Base-by-base conservation (phyloP, 2,888 invertebrate genomes). In the Elysia crispata region DNA sequence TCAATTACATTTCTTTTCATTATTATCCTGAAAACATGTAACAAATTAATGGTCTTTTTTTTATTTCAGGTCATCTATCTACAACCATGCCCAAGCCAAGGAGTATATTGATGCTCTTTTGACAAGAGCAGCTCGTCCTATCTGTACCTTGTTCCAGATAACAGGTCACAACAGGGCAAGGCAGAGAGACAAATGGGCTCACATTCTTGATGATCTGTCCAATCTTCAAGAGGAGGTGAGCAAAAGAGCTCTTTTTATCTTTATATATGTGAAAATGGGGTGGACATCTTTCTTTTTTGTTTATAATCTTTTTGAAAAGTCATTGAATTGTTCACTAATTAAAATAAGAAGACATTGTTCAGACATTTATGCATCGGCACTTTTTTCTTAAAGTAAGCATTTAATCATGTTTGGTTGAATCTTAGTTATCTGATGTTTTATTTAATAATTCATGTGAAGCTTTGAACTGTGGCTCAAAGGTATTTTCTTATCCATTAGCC, bases 81-180 rank as follows among this genome's bases (percentile, higher is more conserved):
- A 94, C 41, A 94, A 94, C 84, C 95, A 95, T 91, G 94, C 95
- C 73, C 95, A 96, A 94, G 96, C 96, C 0, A 96, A 96, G 89
- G 96, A 97, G 86, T 96, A 95, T 90, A 95, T 98, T 1, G 97
- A 98, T 87, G 95, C 95, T 79, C 97, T 98, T 93, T 94, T 98
- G 77, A 94, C 94, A 18, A 96, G 96, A 83, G 97, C 97, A 91
- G 95, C 96, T 81, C 95, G 96, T 60, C 96, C 97, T 6, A 97
- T 98, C 90, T 95, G 96, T 15, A 95, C 95, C 86, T 93, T 98
- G 79, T 93, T 98, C 81, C 90, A 92, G 86, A 95, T 97, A 81
- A 97, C 96, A 90, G 98, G 99, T 0, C 97, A 98, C 92, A 99
- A 99, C 93, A 94, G 98, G 85, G 98, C 99, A 5, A 93, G 99